phyloP scores from a whole-genome alignment of 2,797 vertebrate species.

The Novumbra hubbsi region DNA sequence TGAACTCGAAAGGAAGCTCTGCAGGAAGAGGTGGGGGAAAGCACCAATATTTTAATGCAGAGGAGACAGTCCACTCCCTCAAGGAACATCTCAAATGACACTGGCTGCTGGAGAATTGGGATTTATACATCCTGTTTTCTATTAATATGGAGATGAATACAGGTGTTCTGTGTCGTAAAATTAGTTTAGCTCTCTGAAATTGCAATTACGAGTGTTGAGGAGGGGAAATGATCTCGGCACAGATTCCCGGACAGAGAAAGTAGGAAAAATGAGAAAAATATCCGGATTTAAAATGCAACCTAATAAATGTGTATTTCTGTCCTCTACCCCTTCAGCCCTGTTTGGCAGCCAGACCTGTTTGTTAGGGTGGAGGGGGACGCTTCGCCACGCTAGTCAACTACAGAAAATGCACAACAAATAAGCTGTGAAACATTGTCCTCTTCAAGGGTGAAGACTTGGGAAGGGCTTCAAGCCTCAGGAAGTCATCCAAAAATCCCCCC shows the following conservation, averaged over 20 bases:
- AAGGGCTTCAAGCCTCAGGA: slow-evolving; percentile 67
- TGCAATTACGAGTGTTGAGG: slow-evolving; percentile 73
- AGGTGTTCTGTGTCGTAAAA: slow-evolving; percentile 79
- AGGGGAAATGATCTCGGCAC: slow-evolving; percentile 47
- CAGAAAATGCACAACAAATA: slow-evolving; percentile 61
- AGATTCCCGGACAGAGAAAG: slow-evolving; percentile 48
- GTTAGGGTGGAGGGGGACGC: slow-evolving; percentile 56
- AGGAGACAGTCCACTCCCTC: slow-evolving; percentile 77
- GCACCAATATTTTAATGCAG: slow-evolving; percentile 75
- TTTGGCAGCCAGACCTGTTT: slow-evolving; percentile 65
- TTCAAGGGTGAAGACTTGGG: slow-evolving; percentile 67
- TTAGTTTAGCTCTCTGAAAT: slow-evolving; percentile 81
- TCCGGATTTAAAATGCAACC: slow-evolving; percentile 67
- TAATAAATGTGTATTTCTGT: slow-evolving; percentile 59
- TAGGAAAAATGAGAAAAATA: slow-evolving; percentile 63
- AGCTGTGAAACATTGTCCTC: slow-evolving; percentile 62
- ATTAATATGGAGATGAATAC: slow-evolving; percentile 85
- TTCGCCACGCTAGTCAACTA: slow-evolving; percentile 52
- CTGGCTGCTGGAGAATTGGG: slow-evolving; percentile 78
- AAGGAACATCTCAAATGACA: slow-evolving; percentile 80
- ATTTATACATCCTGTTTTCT: slow-evolving; percentile 84
- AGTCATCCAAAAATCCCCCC: slow-evolving; percentile 65
- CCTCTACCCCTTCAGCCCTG: slow-evolving; percentile 50
- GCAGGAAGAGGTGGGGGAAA: slow-evolving; percentile 53
- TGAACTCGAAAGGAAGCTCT: slow-evolving; percentile 55